Evolutionary conservation across 1,140 invertebrate genomes (phyloP).

Genomic region (Drosophila tani): DNA sequence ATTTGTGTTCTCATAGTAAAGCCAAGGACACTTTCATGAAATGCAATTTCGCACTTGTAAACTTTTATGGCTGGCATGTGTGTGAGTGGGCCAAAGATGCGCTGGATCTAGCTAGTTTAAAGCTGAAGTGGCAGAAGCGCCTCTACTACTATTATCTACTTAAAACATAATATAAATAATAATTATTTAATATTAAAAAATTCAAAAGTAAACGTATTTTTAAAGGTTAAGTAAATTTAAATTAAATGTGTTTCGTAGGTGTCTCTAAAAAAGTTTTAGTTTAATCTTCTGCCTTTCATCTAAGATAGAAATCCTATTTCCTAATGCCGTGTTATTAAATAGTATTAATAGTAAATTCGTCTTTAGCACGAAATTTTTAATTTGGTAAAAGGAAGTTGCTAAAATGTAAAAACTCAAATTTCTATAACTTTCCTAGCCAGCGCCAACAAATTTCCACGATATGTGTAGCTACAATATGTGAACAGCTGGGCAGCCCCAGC

Average conservation of each 20-base stretch:
- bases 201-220: no score
- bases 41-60: slow-evolving; percentile 83
- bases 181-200: no score
- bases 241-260: no score
- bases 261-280: no score
- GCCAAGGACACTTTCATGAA: slow-evolving; percentile 82
- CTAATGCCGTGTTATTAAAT: no score
- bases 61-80: slow-evolving; percentile 74
- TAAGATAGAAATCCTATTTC: no score
- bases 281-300: no score
- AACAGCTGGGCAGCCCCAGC: slow-evolving; percentile 19
- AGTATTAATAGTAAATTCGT: no score
- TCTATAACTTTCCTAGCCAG: background rate
- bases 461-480: slow-evolving; percentile 11
- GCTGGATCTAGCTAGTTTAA: slow-evolving; percentile 30
- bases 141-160: background rate
- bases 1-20: slow-evolving; percentile 64
- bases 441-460: background rate
- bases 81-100: slow-evolving; percentile 27
- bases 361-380: no score
- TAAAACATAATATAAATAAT: background rate
- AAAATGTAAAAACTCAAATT: no score
- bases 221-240: no score
- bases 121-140: background rate
- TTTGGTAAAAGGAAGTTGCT: no score